Percentiles rank a stretch among this genome's conserved stretches.
Conservation (phyloP, 2,888 invertebrate genomes). For the Deroplatys truncata region DNA sequence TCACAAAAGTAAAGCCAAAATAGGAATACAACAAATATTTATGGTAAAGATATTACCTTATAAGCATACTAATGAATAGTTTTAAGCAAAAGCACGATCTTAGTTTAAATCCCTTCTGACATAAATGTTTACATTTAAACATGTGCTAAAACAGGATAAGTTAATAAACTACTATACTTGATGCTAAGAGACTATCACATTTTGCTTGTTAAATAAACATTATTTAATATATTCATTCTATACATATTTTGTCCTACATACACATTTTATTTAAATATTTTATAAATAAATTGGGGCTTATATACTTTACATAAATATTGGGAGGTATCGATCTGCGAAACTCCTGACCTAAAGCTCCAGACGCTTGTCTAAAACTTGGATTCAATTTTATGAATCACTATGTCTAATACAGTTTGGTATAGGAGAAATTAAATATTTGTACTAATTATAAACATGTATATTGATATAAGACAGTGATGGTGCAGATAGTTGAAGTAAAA, state of each 20-base stretch:
- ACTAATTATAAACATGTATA: not conserved
- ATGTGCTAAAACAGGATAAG: not conserved
- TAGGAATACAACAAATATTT: too few relatives aligned
- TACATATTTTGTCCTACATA: not conserved
- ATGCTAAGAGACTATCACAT: not conserved
- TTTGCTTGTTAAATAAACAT: not conserved
- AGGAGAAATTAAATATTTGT: not conserved
- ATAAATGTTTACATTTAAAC: too few relatives aligned
- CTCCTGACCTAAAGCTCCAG: not conserved
- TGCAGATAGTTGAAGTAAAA: too few relatives aligned
- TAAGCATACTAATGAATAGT: too few relatives aligned
- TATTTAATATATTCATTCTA: not conserved
- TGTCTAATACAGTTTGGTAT: not conserved
- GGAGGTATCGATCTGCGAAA: not conserved
- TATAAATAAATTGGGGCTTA: not conserved
- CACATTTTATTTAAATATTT: not conserved
- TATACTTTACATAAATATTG: not conserved
- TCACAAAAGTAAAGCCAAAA: too few relatives aligned
- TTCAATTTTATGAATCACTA: too few relatives aligned
- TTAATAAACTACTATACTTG: not conserved
- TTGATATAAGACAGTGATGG: not conserved
- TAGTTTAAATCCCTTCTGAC: too few relatives aligned
- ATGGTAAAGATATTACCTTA: too few relatives aligned
- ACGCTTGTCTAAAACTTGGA: too few relatives aligned
- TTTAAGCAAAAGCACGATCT: too few relatives aligned